A percentile compares a stretch with the other conserved stretches of the same genome.
phyloP scores from a whole-genome alignment of 2,113 vertebrate genomes.

The Tyto alba region DNA sequence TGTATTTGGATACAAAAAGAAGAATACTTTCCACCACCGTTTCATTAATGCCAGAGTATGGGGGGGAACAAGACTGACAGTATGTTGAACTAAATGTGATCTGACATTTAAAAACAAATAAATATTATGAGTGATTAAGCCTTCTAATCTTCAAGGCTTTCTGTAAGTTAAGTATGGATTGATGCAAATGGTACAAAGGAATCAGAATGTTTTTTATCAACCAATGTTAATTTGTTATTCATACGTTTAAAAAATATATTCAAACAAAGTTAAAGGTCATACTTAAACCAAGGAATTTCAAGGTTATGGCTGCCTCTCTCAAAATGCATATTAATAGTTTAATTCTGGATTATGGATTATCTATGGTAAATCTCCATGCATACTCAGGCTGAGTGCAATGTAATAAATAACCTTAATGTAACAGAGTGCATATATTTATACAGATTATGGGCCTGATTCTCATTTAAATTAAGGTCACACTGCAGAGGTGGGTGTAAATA shows the following conservation, averaged over 20 bases:
- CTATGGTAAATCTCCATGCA: slow-evolving; percentile 47
- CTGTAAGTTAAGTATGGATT: slow-evolving; percentile 60
- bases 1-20: neutral
- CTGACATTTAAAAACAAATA: slow-evolving; percentile 75
- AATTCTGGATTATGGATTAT: slow-evolving; percentile 64
- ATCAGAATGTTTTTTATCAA: slow-evolving; percentile 59
- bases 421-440: slow-evolving; percentile 63
- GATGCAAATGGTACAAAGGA: slow-evolving; percentile 66
- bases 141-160: slow-evolving; percentile 68
- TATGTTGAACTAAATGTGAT: slow-evolving; percentile 51
- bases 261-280: slow-evolving; percentile 74
- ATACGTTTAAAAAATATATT: slow-evolving; percentile 63
- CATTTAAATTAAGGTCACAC: slow-evolving; percentile 61
- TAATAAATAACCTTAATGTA: slow-evolving; percentile 62
- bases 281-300: slow-evolving; percentile 65
- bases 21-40: neutral
- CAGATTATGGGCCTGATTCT: slow-evolving; percentile 63
- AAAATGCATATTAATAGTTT: slow-evolving; percentile 59
- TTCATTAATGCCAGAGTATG: neutral
- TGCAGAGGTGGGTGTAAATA: slow-evolving; percentile 25
- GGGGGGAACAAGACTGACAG: slow-evolving; percentile 1
- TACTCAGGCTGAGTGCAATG: neutral
- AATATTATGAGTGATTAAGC: slow-evolving; percentile 70
- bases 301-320: slow-evolving; percentile 45
- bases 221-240: slow-evolving; percentile 66